Conservation (phyloP, 2,888 invertebrate species). For the Hartigia nigra region DNA sequence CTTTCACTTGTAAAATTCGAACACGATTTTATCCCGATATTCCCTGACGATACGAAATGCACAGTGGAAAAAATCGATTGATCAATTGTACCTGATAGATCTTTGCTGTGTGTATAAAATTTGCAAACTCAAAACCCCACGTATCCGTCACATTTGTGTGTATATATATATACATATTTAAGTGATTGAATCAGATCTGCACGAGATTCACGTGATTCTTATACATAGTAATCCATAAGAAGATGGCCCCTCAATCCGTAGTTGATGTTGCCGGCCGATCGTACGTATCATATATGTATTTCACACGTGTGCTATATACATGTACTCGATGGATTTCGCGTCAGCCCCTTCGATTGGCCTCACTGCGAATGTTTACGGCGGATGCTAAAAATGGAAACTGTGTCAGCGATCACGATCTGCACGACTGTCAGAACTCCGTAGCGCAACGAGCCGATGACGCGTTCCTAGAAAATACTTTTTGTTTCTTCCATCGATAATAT, state of each 20-base stretch:
- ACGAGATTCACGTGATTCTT: background rate
- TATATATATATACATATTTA: too few relatives aligned
- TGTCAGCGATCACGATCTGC: conserved; percentile 29
- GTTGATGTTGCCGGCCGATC: background rate
- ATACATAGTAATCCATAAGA: background rate
- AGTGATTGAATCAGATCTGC: background rate
- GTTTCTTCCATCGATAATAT: background rate
- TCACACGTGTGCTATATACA: background rate
- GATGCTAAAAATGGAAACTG: conserved; percentile 40
- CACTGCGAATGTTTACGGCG: background rate
- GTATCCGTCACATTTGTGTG: background rate
- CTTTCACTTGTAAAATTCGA: conserved; percentile 30
- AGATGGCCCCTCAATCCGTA: background rate
- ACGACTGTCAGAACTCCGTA: conserved; percentile 3
- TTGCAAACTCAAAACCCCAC: background rate
- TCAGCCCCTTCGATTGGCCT: background rate
- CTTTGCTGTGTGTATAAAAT: background rate
- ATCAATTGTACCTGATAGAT: background rate
- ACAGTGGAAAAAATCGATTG: background rate
- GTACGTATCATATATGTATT: background rate
- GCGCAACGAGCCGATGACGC: conserved; percentile 16
- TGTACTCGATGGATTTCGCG: background rate
- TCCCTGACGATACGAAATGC: conserved; percentile 7
- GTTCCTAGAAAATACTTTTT: background rate
- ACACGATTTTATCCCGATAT: conserved; percentile 33